These are phyloP conservation scores for Rhyacophila evoluta DNA, from an alignment of 2,888 invertebrate species.

Conservation along the genomic window DNA sequence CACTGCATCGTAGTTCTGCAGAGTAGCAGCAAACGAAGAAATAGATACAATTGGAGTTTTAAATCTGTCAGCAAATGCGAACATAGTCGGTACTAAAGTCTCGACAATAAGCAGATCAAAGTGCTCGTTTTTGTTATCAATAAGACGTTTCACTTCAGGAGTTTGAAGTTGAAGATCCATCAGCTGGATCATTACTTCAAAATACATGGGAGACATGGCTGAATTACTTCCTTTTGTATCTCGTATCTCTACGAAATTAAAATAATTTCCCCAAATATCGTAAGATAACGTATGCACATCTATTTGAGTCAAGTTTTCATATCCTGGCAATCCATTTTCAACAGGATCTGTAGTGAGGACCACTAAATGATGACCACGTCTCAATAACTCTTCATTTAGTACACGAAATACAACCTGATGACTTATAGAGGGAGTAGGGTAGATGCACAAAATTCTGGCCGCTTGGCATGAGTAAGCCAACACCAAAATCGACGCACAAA, in stretches of 20 bases:
- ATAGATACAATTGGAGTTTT: slow-evolving; percentile 69
- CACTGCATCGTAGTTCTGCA: slow-evolving; percentile 67
- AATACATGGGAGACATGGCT: slow-evolving; percentile 25
- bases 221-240: slow-evolving; percentile 7
- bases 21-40: slow-evolving; percentile 65
- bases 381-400: slow-evolving; percentile 62
- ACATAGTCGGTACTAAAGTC: slow-evolving; percentile 66
- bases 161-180: slow-evolving; percentile 56
- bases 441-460: slow-evolving; percentile 63
- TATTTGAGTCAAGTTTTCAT: slow-evolving; percentile 59
- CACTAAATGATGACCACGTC: slow-evolving; percentile 65
- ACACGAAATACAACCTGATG: slow-evolving; percentile 65
- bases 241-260: slow-evolving; percentile 43
- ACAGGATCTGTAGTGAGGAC: slow-evolving; percentile 65
- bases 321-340: slow-evolving; percentile 58
- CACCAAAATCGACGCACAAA: background rate
- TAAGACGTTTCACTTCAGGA: slow-evolving; percentile 56
- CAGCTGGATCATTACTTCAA: slow-evolving; percentile 36
- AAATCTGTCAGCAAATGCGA: slow-evolving; percentile 69
- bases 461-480: background rate
- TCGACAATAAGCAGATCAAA: slow-evolving; percentile 73
- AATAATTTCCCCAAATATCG: slow-evolving; percentile 53
- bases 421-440: slow-evolving; percentile 64
- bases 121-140: slow-evolving; percentile 61
- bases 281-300: slow-evolving; percentile 60